Evolutionary conservation across 2,113 vertebrate genomes (phyloP), one percentile per base, ranked within the genome.

Genomic region (Anguilla rostrata): DNA sequence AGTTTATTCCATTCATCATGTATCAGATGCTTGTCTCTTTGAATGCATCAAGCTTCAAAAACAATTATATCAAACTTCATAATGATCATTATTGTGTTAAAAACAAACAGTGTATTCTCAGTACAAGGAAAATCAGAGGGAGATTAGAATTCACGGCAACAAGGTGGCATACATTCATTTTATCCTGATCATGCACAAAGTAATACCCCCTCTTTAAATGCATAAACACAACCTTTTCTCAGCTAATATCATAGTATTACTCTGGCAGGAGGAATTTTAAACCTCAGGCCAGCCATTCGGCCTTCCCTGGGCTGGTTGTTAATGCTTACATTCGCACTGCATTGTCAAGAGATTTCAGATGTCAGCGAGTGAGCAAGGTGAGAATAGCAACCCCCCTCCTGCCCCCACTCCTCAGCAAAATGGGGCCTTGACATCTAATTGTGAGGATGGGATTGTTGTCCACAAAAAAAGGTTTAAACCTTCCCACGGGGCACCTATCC

Each of bases 211-310:
- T 89, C 92, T 89, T 91, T 88, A 89, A 89, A 89, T 91, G 87
- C 83, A 57, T 90, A 92, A 93, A 94, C 93, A 94, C 94, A 91
- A 92, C 92, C 93, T 94, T 94, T 93, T 92, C 56, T 85, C 79
- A 2, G 78, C 83, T 20, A 41, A 71, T 53, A 66, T 87, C 83
- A n/a, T 88, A 87, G 92, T 91, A 93, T 93, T 94, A 93, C 91
- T 92, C 91, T 86, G 86, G 90, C 87, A 87, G 57, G 66, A 90
- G 92, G 87, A 93, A 94, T 92, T 90, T 90, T 92, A 93, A 92
- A 92, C 60, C 60, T 20, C 20, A 22, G 60, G 60, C 60, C 60
- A 26, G 60, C 60, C 60, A 66, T 26, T 66, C 22, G 20, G 60
- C 18, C 18, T 66, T 66, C 60, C 60, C 60, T 20, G 22, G 60